Conservation (phyloP, 2,797 vertebrate species). For the Cottoperca gobio region DNA sequence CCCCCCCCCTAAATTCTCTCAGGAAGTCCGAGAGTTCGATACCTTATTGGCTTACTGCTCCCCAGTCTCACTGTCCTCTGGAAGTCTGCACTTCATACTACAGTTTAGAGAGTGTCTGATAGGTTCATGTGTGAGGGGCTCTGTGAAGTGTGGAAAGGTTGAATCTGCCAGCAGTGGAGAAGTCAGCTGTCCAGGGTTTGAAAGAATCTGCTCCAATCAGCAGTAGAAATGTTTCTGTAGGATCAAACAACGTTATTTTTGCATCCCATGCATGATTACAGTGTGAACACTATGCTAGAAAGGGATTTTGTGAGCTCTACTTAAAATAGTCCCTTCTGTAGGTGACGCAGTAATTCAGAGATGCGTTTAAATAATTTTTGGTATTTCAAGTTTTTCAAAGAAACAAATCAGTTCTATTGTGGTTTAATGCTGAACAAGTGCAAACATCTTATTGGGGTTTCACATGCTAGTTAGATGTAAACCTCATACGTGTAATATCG, state of each 20-base stretch:
- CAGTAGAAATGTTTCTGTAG: conserved; percentile 57
- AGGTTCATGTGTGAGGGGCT: conserved; percentile 54
- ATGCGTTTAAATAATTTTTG: conserved; percentile 1
- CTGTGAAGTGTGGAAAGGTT: conserved; percentile 44
- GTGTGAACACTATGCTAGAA: conserved; percentile 8
- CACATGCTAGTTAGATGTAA: not conserved
- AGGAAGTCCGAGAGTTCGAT: conserved; percentile 70
- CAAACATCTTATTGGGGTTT: not conserved
- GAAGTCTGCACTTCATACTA: conserved; percentile 43
- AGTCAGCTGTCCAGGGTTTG: too few relatives aligned
- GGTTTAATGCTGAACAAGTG: conserved; percentile 1
- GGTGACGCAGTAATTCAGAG: not conserved
- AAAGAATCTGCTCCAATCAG: conserved; percentile 48
- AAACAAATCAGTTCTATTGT: not conserved
- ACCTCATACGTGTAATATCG: not conserved
- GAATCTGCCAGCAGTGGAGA: not conserved
- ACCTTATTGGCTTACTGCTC: conserved; percentile 53
- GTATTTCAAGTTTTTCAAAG: not conserved
- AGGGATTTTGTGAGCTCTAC: conserved; percentile 1
- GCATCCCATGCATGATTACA: conserved; percentile 30
- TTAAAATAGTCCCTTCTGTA: conserved; percentile 15
- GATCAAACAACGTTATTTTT: conserved; percentile 44
- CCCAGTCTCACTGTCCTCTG: conserved; percentile 33
- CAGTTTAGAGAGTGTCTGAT: conserved; percentile 35
- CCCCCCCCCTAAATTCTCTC: conserved; percentile 64